Evolutionary conservation across 2,113 vertebrate genomes (phyloP).

Genomic region (Corythaeola cristata): DNA sequence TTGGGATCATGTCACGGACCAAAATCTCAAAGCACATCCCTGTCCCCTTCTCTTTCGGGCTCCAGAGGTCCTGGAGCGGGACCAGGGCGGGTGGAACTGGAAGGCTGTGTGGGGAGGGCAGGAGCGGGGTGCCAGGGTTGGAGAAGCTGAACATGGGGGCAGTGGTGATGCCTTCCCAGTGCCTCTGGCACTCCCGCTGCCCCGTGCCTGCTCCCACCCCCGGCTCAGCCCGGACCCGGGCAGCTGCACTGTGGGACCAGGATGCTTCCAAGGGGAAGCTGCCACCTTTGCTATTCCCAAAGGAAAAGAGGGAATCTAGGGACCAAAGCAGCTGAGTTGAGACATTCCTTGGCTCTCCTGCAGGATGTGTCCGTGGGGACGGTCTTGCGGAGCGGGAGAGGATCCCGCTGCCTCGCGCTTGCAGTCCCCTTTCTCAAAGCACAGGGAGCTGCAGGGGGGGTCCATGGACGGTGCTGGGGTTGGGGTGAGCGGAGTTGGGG

Average conservation of each 20-base stretch:
- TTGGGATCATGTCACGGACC: neutral
- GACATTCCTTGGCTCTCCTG: neutral
- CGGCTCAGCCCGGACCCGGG: rapidly evolving
- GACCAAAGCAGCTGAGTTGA: neutral
- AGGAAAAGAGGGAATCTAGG: neutral
- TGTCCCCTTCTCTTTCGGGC: neutral
- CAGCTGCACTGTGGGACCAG: neutral
- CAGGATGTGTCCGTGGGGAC: neutral
- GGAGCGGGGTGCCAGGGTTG: neutral
- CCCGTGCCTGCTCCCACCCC: neutral
- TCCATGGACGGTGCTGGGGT: rapidly evolving
- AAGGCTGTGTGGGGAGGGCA: neutral
- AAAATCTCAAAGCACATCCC: neutral
- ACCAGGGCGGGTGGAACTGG: conserved; percentile 20
- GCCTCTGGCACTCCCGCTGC: too few species aligned
- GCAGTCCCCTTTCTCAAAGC: neutral
- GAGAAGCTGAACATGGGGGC: rapidly evolving
- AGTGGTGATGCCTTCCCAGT: rapidly evolving
- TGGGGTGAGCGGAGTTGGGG: rapidly evolving
- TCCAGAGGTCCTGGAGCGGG: neutral
- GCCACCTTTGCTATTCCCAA: neutral
- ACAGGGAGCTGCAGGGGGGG: neutral
- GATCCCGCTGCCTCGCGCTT: rapidly evolving
- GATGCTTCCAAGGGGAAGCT: neutral
- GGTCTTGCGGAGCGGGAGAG: rapidly evolving